Conservation (phyloP, 2,888 invertebrate species). For the Ornithoptera alexandrae region DNA sequence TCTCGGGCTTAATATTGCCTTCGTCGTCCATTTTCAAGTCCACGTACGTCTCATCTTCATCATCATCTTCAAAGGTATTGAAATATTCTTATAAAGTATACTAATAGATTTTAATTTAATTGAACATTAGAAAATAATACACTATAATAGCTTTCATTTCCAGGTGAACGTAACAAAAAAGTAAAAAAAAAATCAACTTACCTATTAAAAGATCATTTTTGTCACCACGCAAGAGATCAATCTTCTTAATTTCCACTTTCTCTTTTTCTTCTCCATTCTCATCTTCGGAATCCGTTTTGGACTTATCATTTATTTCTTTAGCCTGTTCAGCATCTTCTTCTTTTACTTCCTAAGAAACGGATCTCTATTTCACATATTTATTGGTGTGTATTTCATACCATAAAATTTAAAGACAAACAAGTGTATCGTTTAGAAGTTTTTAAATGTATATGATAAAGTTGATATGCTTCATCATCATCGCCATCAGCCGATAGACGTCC, state of each 20-base stretch:
- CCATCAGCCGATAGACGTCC: too few relatives aligned
- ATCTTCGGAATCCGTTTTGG: conserved; percentile 39
- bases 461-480: too few relatives aligned
- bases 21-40: conserved; percentile 68
- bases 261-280: conserved; percentile 43
- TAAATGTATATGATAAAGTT: too few relatives aligned
- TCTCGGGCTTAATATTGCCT: conserved; percentile 63
- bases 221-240: conserved; percentile 64
- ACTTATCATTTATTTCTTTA: conserved; percentile 42
- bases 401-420: too few relatives aligned
- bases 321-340: conserved; percentile 38
- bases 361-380: background rate
- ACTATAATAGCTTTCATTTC: too few relatives aligned
- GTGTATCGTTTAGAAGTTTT: too few relatives aligned
- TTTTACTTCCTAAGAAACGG: conserved; percentile 43
- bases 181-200: conserved; percentile 36
- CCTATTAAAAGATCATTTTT: conserved; percentile 69
- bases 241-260: conserved; percentile 53
- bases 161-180: too few relatives aligned
- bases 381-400: background rate
- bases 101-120: too few relatives aligned
- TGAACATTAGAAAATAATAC: too few relatives aligned
- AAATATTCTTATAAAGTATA: too few relatives aligned
- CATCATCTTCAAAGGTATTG: conserved; percentile 48
- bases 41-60: conserved; percentile 67